phyloP scores from a whole-genome alignment of 2,888 invertebrate genomes.

The Rotaria magnacalcarata region DNA sequence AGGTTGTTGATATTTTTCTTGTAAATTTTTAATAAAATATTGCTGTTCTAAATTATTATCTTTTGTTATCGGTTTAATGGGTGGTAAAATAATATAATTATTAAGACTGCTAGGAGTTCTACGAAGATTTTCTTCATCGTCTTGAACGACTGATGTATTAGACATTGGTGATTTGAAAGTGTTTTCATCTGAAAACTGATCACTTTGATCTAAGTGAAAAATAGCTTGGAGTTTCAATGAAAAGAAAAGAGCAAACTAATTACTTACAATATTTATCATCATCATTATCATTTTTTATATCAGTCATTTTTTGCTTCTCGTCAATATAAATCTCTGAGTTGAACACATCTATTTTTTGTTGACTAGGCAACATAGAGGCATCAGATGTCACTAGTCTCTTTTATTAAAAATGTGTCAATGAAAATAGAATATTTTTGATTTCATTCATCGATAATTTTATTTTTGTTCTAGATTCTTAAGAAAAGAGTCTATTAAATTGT shows the following conservation, averaged over 20 bases:
- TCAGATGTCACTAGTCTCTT: background rate
- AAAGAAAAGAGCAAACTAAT: background rate
- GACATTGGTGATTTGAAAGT: background rate
- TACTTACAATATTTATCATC: background rate
- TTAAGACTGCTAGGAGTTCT: background rate
- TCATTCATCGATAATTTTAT: background rate
- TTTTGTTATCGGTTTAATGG: background rate
- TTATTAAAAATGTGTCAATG: background rate
- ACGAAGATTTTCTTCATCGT: background rate
- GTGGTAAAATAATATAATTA: constrained; percentile 2
- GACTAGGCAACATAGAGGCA: background rate
- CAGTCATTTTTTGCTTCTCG: background rate
- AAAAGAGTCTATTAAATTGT: too few species aligned
- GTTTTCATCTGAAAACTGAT: background rate
- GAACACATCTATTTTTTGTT: background rate
- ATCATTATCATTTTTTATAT: background rate
- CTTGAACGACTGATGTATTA: background rate
- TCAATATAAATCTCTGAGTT: background rate
- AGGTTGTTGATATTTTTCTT: background rate
- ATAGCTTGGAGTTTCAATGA: too few species aligned
- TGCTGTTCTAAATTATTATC: background rate
- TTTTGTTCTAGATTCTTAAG: too few species aligned
- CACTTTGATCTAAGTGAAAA: background rate
- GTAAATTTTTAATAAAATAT: background rate
- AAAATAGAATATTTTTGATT: background rate